These are phyloP conservation scores for Augiades crinisus DNA, from an alignment of 2,888 invertebrate genomes.

Conservation along the genomic window DNA sequence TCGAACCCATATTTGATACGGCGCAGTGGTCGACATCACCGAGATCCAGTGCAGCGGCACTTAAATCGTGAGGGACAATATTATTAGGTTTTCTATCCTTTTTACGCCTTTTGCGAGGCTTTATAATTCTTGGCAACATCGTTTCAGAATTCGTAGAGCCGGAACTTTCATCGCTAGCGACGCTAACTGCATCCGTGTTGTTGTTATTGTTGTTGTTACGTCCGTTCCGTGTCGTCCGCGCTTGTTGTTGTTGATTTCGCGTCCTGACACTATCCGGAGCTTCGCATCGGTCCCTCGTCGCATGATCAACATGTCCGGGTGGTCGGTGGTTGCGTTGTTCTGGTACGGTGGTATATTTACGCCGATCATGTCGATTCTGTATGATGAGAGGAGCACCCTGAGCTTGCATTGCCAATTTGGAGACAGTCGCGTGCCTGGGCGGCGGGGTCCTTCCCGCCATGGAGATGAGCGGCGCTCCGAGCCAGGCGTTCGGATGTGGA, in stretches of 20 bases:
- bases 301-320: slow-evolving; percentile 53
- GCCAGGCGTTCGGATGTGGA: slow-evolving; percentile 85
- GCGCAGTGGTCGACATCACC: slow-evolving; percentile 72
- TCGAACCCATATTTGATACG: slow-evolving; percentile 55
- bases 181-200: slow-evolving; percentile 86
- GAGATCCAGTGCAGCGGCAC: slow-evolving; percentile 60
- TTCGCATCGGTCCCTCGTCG: slow-evolving; percentile 61
- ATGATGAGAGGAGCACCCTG: slow-evolving; percentile 93
- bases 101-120: slow-evolving; percentile 93
- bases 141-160: slow-evolving; percentile 85
- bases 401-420: slow-evolving; percentile 90
- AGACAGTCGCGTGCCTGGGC: slow-evolving; percentile 80
- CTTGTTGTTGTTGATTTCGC: slow-evolving; percentile 67
- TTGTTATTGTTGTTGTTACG: slow-evolving; percentile 57
- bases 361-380: slow-evolving; percentile 82
- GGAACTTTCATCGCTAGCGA: slow-evolving; percentile 89
- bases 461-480: slow-evolving; percentile 90
- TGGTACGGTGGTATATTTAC: slow-evolving; percentile 66
- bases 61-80: slow-evolving; percentile 70
- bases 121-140: slow-evolving; percentile 92
- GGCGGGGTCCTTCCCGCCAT: slow-evolving; percentile 84
- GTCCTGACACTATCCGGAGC: slow-evolving; percentile 62
- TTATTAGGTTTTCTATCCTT: slow-evolving; percentile 90
- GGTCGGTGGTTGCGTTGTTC: slow-evolving; percentile 69
- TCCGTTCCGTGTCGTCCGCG: slow-evolving; percentile 64